Percentiles rank a stretch among this genome's conserved stretches.
These are phyloP conservation scores for Drosophila lini DNA, from an alignment of 1,140 invertebrate species.

Conservation along the genomic window DNA sequence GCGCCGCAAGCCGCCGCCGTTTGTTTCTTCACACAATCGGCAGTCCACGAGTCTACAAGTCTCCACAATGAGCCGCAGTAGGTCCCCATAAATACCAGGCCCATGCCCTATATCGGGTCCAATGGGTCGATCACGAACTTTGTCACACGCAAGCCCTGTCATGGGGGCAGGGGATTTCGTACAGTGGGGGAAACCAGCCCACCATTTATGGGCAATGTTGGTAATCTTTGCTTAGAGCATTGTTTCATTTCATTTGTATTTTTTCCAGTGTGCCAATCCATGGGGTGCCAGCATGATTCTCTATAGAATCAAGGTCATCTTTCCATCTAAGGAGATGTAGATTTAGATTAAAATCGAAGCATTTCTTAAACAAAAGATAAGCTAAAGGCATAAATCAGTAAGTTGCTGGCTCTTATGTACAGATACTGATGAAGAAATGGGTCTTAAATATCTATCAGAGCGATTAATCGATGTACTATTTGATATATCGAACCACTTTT, in stretches of 20 bases:
- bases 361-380: conserved; percentile 4
- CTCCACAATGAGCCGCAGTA: conserved; percentile 28
- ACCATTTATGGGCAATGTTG: conserved; percentile 17
- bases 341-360: background rate
- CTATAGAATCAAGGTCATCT: conserved; percentile 28
- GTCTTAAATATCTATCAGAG: background rate
- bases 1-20: conserved; percentile 63
- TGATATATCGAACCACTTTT: background rate
- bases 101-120: conserved; percentile 52
- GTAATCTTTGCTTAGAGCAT: background rate
- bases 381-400: background rate
- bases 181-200: background rate
- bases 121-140: conserved; percentile 49
- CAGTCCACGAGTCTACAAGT: conserved; percentile 9
- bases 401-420: background rate
- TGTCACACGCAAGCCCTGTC: conserved; percentile 32
- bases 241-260: background rate
- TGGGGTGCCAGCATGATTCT: conserved; percentile 5
- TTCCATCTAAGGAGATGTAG: background rate
- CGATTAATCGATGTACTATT: background rate
- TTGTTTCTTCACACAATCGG: conserved; percentile 51
- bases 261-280: background rate
- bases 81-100: conserved; percentile 15
- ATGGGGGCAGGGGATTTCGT: background rate
- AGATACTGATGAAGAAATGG: background rate